phyloP scores from a whole-genome alignment of 2,797 vertebrate species.

The Lemur catta region DNA sequence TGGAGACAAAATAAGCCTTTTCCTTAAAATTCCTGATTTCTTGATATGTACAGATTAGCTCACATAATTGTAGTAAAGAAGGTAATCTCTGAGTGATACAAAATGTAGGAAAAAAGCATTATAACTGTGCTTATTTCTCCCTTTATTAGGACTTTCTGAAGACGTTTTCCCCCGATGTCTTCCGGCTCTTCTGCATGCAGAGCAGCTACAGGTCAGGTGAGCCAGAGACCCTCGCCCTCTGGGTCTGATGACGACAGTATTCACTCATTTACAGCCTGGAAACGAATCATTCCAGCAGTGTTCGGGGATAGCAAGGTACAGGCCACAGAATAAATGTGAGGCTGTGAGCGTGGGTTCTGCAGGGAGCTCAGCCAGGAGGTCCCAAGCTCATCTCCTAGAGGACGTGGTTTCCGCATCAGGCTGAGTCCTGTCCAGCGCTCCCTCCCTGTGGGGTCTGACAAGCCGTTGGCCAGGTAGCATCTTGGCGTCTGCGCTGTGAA shows the following conservation, averaged over 20 bases:
- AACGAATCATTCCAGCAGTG: too few relatives aligned
- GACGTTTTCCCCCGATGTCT: conserved; percentile 90
- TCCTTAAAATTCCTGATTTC: too few relatives aligned
- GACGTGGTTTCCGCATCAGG: too few relatives aligned
- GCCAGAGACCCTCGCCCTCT: accelerated
- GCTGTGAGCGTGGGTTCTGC: too few relatives aligned
- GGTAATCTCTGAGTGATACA: background rate
- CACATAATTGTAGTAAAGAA: background rate
- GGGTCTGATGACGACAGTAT: background rate
- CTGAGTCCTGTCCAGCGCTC: too few relatives aligned
- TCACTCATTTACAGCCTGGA: background rate
- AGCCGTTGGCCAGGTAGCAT: background rate
- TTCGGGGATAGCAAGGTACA: background rate
- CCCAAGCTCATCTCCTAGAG: too few relatives aligned
- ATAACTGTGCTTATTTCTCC: background rate
- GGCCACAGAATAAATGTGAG: background rate
- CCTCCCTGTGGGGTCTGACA: background rate
- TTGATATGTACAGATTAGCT: background rate
- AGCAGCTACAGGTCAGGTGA: conserved; percentile 93
- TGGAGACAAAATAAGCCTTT: background rate
- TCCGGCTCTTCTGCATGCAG: conserved; percentile 94
- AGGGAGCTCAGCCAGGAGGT: too few relatives aligned
- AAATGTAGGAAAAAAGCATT: background rate
- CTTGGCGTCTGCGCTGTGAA: background rate
- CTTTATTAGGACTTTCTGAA: conserved; percentile 90